These are phyloP conservation scores for Epirrhoe tristata DNA, from an alignment of 2,888 invertebrate species.

Conservation along the genomic window DNA sequence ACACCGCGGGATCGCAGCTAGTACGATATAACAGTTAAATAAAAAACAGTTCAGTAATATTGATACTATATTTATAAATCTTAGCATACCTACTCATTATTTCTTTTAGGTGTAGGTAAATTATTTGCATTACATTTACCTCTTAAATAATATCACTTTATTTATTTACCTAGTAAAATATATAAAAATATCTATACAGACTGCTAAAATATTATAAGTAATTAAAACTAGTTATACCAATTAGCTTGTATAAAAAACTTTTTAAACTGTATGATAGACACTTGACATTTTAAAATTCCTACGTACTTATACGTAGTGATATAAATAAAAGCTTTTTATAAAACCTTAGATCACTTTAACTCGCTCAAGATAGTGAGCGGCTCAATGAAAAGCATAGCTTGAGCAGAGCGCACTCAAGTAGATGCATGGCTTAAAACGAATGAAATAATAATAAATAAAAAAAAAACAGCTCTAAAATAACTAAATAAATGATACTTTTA, in stretches of 20 bases:
- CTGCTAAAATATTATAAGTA: conserved; percentile 33
- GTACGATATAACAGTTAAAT: conserved; percentile 3
- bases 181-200: conserved; percentile 30
- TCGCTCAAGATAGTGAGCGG: too few species aligned
- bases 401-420: too few species aligned
- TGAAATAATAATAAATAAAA: neutral
- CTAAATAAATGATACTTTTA: neutral
- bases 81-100: conserved; percentile 57
- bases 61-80: conserved; percentile 52
- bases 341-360: too few species aligned
- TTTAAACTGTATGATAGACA: conserved; percentile 1
- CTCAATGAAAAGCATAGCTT: too few species aligned
- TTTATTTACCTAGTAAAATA: conserved; percentile 44
- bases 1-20: too few species aligned
- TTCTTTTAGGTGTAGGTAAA: conserved; percentile 59
- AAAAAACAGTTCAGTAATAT: conserved; percentile 36
- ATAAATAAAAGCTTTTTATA: neutral
- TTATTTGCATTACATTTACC: conserved; percentile 43
- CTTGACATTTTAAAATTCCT: neutral
- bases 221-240: conserved; percentile 22
- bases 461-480: neutral
- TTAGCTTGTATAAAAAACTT: conserved; percentile 28
- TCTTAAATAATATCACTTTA: conserved; percentile 75
- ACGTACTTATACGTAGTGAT: conserved; percentile 4
- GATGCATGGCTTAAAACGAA: too few species aligned